A percentile compares a stretch with the other conserved stretches of the same genome.
phyloP scores from a whole-genome alignment of 2,797 vertebrate genomes.

The Molossus molossus region DNA sequence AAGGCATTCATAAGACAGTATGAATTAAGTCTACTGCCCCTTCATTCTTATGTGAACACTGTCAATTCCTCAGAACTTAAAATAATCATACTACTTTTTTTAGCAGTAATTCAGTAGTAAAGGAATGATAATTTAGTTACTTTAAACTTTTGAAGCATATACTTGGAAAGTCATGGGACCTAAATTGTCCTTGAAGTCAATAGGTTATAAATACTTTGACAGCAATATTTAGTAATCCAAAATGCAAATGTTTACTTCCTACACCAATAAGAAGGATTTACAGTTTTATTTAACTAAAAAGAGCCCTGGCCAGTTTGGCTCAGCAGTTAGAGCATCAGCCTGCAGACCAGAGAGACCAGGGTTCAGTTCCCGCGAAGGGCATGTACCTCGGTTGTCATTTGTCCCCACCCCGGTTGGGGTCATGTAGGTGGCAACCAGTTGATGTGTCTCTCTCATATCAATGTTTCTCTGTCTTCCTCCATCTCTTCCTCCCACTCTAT shows the following conservation, averaged over 20 bases:
- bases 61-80: neutral
- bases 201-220: conserved; percentile 3
- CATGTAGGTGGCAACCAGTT: too few species aligned
- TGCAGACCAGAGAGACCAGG: too few species aligned
- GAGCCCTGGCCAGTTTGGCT: too few species aligned
- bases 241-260: conserved; percentile 23
- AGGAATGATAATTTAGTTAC: neutral
- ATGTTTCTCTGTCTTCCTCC: too few species aligned
- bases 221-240: conserved; percentile 47
- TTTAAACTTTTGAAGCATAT: conserved; percentile 30
- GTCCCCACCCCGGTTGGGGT: too few species aligned
- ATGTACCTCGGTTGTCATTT: too few species aligned
- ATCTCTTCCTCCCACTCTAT: too few species aligned
- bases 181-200: conserved; percentile 14
- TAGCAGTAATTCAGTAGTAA: conserved; percentile 8
- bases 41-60: neutral
- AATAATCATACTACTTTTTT: conserved; percentile 1
- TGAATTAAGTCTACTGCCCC: neutral
- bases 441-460: too few species aligned
- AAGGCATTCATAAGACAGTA: neutral
- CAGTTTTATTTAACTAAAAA: too few species aligned
- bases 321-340: too few species aligned
- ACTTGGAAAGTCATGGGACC: neutral
- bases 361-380: too few species aligned
- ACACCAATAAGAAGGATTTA: conserved; percentile 5